phyloP scores from a whole-genome alignment of 2,888 invertebrate genomes.

The Aspidapion aeneum region DNA sequence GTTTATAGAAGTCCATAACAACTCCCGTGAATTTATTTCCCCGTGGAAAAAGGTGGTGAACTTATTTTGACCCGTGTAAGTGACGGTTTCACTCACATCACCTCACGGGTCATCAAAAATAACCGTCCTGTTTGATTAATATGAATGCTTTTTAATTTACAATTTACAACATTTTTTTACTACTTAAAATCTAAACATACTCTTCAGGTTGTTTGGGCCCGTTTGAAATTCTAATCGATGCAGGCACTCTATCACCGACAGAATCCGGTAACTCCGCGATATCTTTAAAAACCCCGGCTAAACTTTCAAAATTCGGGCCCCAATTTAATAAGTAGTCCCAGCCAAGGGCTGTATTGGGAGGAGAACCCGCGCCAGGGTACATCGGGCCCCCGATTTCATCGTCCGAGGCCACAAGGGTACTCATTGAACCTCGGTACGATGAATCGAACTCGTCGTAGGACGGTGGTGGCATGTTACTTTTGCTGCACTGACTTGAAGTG shows the following conservation, averaged over 20 bases:
- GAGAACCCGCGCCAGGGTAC: conserved; percentile 77
- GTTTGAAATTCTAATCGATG: conserved; percentile 72
- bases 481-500: conserved; percentile 46
- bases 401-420: conserved; percentile 90
- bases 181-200: conserved; percentile 61
- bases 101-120: too few relatives aligned
- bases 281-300: conserved; percentile 94
- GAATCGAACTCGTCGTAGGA: conserved; percentile 92
- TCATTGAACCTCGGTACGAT: conserved; percentile 89
- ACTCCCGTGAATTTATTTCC: too few relatives aligned
- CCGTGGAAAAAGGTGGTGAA: too few relatives aligned
- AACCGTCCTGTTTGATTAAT: too few relatives aligned
- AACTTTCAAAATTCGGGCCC: conserved; percentile 94
- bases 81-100: too few relatives aligned
- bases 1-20: too few relatives aligned
- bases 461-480: conserved; percentile 68
- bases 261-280: conserved; percentile 91
- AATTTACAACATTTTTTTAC: not conserved
- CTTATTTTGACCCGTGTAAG: too few relatives aligned
- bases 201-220: conserved; percentile 87
- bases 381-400: conserved; percentile 80
- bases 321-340: conserved; percentile 95
- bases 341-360: conserved; percentile 74
- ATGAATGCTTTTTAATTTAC: not conserved
- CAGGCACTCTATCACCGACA: conserved; percentile 68